These are phyloP conservation scores for Zophobas atratus DNA, from an alignment of 1,140 invertebrate genomes.

Conservation along the genomic window DNA sequence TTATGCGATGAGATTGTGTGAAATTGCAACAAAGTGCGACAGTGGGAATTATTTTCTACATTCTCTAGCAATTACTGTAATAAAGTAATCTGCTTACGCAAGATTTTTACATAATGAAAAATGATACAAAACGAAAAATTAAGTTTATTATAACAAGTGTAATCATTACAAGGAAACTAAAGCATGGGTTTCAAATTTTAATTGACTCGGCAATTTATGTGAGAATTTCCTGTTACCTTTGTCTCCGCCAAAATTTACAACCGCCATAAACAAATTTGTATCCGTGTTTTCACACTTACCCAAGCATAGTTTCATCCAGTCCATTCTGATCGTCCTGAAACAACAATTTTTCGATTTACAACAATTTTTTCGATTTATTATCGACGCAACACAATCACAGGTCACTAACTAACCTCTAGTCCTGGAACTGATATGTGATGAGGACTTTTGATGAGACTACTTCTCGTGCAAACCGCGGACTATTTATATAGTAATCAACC, in stretches of 20 bases:
- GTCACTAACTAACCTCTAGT: neutral
- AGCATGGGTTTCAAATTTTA: no score
- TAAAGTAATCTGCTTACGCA: conserved; percentile 21
- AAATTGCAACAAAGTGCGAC: conserved; percentile 16
- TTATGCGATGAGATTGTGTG: conserved; percentile 12
- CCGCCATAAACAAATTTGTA: conserved; percentile 1
- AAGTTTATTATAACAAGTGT: no score
- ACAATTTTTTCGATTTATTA: neutral
- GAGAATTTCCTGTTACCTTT: no score
- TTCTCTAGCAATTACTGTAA: conserved; percentile 29
- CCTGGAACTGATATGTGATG: neutral
- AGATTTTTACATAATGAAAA: conserved; percentile 6
- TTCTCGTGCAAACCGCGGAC: neutral
- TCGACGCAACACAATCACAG: neutral
- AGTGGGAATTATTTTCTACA: conserved; percentile 8
- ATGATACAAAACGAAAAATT: neutral
- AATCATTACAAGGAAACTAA: no score
- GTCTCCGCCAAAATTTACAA: conserved; percentile 20
- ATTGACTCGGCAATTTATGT: no score
- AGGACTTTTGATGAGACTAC: neutral
- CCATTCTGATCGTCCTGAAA: conserved; percentile 3
- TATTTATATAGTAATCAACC: neutral
- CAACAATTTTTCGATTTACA: conserved; percentile 10
- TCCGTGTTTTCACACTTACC: conserved; percentile 28
- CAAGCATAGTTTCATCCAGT: conserved; percentile 21